Conservation (phyloP, 2,797 vertebrate genomes). For the Sebastes matsubarae region DNA sequence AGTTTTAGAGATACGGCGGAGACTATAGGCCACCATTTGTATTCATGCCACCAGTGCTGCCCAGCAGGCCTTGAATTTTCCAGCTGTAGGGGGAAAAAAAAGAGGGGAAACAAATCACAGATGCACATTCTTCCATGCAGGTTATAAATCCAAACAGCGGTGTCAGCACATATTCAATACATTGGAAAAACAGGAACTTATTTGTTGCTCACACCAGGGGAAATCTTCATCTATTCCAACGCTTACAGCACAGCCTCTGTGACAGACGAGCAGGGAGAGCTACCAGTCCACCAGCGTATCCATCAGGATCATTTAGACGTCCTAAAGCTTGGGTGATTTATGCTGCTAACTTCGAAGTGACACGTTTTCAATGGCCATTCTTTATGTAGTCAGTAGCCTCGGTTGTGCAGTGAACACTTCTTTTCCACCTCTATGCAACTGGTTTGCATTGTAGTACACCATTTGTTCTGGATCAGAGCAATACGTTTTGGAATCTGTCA, state of each 20-base stretch:
- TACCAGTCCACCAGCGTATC: background rate
- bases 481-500: constrained; percentile 20
- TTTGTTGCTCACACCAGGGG: constrained; percentile 39
- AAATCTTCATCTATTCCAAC: constrained; percentile 41
- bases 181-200: constrained; percentile 37
- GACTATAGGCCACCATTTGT: constrained; percentile 18
- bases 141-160: constrained; percentile 50
- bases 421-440: background rate
- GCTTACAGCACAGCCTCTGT: constrained; percentile 1
- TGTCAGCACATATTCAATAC: constrained; percentile 59
- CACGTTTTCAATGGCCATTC: constrained; percentile 30
- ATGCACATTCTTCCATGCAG: constrained; percentile 21
- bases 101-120: constrained; percentile 30
- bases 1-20: background rate
- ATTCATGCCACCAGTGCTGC: constrained; percentile 29
- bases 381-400: constrained; percentile 15
- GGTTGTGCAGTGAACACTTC: background rate
- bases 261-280: constrained; percentile 7
- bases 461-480: constrained; percentile 10
- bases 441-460: background rate
- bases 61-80: constrained; percentile 35
- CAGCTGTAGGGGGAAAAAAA: background rate
- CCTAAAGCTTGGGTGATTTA: constrained; percentile 35
- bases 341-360: constrained; percentile 20
- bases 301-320: constrained; percentile 23